A percentile compares a stretch with the other conserved stretches of the same genome.
These are phyloP conservation scores for Athalia cordata DNA, from an alignment of 2,888 invertebrate species.

Conservation along the genomic window DNA sequence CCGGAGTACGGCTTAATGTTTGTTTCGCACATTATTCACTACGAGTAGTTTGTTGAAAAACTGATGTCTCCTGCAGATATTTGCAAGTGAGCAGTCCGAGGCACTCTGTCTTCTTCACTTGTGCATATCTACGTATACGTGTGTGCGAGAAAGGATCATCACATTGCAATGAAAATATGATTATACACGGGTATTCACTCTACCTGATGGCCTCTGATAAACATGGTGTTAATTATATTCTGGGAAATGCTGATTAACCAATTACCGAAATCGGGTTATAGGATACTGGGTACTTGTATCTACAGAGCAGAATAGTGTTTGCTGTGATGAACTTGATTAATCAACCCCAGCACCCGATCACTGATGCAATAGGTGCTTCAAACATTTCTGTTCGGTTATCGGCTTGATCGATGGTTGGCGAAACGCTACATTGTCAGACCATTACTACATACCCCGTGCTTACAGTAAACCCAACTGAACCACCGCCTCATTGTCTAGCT, in stretches of 20 bases:
- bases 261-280: not conserved
- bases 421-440: conserved; percentile 30
- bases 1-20: too few relatives aligned
- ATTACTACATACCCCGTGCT: not conserved
- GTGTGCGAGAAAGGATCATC: too few relatives aligned
- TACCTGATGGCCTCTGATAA: too few relatives aligned
- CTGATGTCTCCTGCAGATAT: too few relatives aligned
- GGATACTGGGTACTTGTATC: not conserved
- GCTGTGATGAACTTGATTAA: conserved; percentile 23
- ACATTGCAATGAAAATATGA: too few relatives aligned
- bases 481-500: conserved; percentile 19
- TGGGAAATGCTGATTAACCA: not conserved
- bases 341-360: conserved; percentile 21
- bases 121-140: too few relatives aligned
- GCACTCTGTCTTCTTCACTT: too few relatives aligned
- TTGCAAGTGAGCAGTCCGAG: too few relatives aligned
- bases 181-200: too few relatives aligned
- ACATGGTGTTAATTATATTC: too few relatives aligned
- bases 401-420: conserved; percentile 32
- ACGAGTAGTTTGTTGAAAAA: too few relatives aligned
- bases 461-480: not conserved
- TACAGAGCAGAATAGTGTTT: not conserved
- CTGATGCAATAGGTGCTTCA: conserved; percentile 31
- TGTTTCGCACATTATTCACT: too few relatives aligned
- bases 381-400: conserved; percentile 40